These are phyloP conservation scores for Geopemphigus sp. DNA, from an alignment of 1,140 invertebrate species.

Conservation along the genomic window DNA sequence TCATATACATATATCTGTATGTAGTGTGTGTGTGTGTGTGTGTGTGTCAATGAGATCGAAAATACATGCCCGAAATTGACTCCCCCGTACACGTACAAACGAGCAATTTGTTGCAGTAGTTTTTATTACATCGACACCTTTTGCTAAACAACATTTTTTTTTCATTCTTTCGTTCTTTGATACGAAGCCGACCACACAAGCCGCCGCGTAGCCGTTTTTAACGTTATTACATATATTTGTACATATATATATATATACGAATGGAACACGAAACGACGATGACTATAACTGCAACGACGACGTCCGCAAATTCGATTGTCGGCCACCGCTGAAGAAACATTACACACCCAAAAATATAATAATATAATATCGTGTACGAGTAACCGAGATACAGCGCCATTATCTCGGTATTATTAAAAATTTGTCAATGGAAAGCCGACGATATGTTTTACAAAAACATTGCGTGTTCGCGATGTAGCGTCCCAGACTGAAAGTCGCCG, in stretches of 20 bases:
- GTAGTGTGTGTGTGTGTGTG: conserved; percentile 10
- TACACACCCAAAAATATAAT: not conserved
- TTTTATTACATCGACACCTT: conserved; percentile 50
- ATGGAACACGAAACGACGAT: conserved; percentile 13
- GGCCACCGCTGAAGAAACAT: not conserved
- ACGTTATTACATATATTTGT: not conserved
- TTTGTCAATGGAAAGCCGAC: conserved; percentile 18
- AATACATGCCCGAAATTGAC: conserved; percentile 44
- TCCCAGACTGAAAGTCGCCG: not conserved
- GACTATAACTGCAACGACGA: not conserved
- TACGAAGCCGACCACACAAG: conserved; percentile 42
- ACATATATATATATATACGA: not conserved
- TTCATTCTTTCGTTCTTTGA: conserved; percentile 26
- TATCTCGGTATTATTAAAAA: not conserved
- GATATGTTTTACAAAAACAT: conserved; percentile 40
- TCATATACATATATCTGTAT: no score
- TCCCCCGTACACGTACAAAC: conserved; percentile 18
- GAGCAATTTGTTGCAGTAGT: conserved; percentile 48
- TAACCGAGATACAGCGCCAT: not conserved
- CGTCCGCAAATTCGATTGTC: conserved; percentile 29
- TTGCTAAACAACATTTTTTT: conserved; percentile 46
- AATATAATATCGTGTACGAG: conserved; percentile 1
- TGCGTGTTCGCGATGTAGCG: not conserved
- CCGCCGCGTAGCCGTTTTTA: conserved; percentile 16
- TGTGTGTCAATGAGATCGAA: conserved; percentile 33